Base-by-base conservation (phyloP, 2,888 invertebrate species). In the Callyntrura guangdongensis region DNA sequence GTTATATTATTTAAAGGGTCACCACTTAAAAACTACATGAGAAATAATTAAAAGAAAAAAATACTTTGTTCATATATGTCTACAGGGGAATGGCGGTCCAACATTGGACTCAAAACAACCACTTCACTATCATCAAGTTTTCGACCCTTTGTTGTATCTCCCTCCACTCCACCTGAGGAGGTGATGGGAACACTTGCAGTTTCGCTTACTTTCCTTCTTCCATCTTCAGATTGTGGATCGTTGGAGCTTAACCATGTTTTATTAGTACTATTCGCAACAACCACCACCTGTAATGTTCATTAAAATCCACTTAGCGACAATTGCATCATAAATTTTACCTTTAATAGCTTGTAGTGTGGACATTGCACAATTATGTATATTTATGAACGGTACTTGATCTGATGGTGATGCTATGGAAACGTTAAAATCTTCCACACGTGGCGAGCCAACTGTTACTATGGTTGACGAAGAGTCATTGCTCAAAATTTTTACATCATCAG, bases 61-160 rank as follows among this genome's bases (percentile, higher is more conserved):
- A 36, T 92, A 94, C 94, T 94, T 92, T 94, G 93, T 77, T 94
- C 94, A 77, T 93, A 94, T 25, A 91, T 88, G 74, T 93, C 92
- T n/a, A 86, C 89, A 67, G 81, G 91, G 20, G 91, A 89, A 59
- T 85, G 72, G 64, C 89, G 89, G 14, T 93, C 92, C 79, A 53
- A 47, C 53, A 81, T 59, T 11, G 97, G 97, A 93, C 97, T 97
- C 56, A 97, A 96, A 89, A 98, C 98, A 79, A 98, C 95, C 6
- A 98, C 98, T 94, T 98, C 98, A 94, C 98, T 98, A 95, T 98
- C 98, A 95, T 98, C 98, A 91, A 98, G 95, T 89, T 97, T 97
- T 84, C 97, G 97, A 5, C 96, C 96, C 90, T 96, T 95, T 20
- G 81, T 64, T 11, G 94, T 94, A 9, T 94, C 93, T 20, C 53